Evolutionary conservation across 2,797 vertebrate genomes (phyloP).

Genomic region (Pogonophryne albipinna): DNA sequence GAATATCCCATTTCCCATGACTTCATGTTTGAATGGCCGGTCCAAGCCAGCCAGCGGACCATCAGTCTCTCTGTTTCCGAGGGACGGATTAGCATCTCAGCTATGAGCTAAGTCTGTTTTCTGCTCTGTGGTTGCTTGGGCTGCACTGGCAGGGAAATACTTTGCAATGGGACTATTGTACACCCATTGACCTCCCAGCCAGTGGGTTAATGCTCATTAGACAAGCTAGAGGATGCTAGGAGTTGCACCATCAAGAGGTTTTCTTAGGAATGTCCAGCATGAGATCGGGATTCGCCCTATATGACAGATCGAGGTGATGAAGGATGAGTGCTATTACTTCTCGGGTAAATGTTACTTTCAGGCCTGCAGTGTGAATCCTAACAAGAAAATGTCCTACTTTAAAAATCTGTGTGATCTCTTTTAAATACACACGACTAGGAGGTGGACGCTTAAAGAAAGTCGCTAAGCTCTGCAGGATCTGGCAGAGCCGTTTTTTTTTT

Average conservation of each 20-base stretch:
- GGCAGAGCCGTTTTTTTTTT: slow-evolving; percentile 23
- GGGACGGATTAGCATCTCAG: slow-evolving; percentile 70
- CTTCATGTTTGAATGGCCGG: slow-evolving; percentile 53
- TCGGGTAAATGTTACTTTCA: slow-evolving; percentile 49
- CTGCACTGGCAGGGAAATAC: slow-evolving; percentile 60
- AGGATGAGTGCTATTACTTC: slow-evolving; percentile 7
- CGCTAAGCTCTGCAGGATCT: not conserved
- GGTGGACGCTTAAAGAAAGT: not conserved
- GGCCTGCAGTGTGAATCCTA: slow-evolving; percentile 47
- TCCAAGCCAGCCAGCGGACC: slow-evolving; percentile 33
- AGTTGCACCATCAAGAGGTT: slow-evolving; percentile 64
- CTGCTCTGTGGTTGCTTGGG: slow-evolving; percentile 56
- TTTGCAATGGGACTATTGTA: slow-evolving; percentile 61
- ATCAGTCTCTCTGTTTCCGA: slow-evolving; percentile 43
- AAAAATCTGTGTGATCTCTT: slow-evolving; percentile 33
- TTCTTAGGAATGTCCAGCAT: slow-evolving; percentile 58
- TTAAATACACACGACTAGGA: slow-evolving; percentile 5
- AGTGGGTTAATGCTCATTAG: slow-evolving; percentile 76
- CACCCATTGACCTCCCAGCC: slow-evolving; percentile 70
- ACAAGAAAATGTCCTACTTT: slow-evolving; percentile 33
- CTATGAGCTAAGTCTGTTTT: slow-evolving; percentile 75
- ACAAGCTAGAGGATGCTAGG: slow-evolving; percentile 50
- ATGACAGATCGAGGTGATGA: slow-evolving; percentile 22
- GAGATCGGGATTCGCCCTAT: slow-evolving; percentile 45
- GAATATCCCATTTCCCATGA: slow-evolving; percentile 61